These are phyloP conservation scores for Ochotona princeps DNA, from an alignment of 2,113 vertebrate species.

Conservation along the genomic window DNA sequence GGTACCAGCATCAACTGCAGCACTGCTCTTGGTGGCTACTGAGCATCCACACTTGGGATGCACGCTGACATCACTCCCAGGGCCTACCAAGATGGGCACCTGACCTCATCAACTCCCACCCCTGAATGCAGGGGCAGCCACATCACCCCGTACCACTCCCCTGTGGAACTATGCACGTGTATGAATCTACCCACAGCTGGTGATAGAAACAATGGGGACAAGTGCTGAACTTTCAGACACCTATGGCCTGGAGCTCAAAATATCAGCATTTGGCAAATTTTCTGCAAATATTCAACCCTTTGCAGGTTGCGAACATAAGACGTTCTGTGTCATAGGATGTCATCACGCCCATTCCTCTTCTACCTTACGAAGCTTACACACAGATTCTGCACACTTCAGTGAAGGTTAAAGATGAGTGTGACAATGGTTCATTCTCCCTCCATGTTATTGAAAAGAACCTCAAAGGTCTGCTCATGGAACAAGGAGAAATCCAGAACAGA, in stretches of 20 bases:
- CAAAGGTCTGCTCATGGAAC: too few relatives aligned
- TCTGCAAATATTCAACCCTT: background rate
- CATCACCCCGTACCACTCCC: too few relatives aligned
- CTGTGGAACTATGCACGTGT: too few relatives aligned
- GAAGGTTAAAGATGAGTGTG: background rate
- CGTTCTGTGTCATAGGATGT: background rate
- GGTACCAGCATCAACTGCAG: background rate
- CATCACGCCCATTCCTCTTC: background rate
- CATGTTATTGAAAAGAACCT: background rate
- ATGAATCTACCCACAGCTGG: background rate
- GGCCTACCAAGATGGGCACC: accelerated
- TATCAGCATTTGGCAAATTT: too few relatives aligned
- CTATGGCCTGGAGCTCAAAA: background rate
- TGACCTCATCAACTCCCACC: too few relatives aligned
- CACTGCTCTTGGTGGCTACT: background rate
- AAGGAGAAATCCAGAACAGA: background rate
- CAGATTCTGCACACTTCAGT: background rate
- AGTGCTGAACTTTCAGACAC: background rate
- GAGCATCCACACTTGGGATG: background rate
- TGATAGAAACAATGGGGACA: background rate
- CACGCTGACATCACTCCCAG: background rate
- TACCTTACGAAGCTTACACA: background rate
- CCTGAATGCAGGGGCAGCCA: background rate
- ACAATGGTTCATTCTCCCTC: background rate
- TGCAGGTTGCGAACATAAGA: background rate